Evolutionary conservation across 2,113 vertebrate genomes (phyloP).

Genomic region (Synodontis membranacea): DNA sequence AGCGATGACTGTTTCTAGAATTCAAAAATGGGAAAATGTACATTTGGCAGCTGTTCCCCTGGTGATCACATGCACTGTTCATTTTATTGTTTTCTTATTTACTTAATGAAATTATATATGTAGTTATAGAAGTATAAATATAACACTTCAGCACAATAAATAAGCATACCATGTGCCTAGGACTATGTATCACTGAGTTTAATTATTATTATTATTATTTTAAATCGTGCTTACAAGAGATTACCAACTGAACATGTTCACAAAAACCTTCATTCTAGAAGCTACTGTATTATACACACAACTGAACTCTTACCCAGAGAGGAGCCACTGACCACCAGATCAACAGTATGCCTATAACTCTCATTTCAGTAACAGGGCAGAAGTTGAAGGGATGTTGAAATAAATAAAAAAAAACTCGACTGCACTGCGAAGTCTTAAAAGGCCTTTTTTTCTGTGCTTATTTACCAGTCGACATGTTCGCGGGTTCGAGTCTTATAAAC

Average conservation of each 20-base stretch:
- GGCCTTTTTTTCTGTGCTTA: background rate
- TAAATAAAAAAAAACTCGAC: background rate
- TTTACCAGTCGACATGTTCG: background rate
- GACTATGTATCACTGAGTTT: too few species aligned
- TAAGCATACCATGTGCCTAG: background rate
- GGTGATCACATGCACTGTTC: background rate
- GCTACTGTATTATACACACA: background rate
- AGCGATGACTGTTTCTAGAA: slow-evolving; percentile 14
- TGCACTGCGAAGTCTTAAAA: background rate
- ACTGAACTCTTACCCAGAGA: background rate
- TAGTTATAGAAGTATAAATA: too few species aligned
- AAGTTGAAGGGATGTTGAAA: background rate
- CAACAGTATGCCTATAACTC: background rate
- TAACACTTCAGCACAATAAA: background rate
- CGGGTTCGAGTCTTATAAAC: background rate
- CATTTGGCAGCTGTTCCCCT: background rate
- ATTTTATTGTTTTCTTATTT: background rate
- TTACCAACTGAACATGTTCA: too few species aligned
- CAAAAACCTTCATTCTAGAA: too few species aligned
- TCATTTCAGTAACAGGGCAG: background rate
- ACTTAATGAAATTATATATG: background rate
- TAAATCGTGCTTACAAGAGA: too few species aligned
- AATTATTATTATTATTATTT: too few species aligned
- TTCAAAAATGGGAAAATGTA: background rate
- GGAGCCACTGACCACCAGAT: background rate